These are phyloP conservation scores for Ptyas mucosa DNA, from an alignment of 2,113 vertebrate genomes.

Conservation along the genomic window DNA sequence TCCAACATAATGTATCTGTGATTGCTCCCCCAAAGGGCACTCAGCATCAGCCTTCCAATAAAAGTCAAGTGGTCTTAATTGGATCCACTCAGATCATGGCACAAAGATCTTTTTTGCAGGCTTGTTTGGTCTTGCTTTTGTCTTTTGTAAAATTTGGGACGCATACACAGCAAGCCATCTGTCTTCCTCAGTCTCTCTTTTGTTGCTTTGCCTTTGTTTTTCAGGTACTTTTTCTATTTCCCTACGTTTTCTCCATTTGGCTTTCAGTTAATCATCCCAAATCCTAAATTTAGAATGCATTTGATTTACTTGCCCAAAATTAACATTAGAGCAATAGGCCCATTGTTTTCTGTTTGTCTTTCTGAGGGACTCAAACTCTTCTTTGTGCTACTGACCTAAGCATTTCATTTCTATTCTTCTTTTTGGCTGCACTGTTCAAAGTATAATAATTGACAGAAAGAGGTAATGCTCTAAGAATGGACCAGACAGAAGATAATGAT, in stretches of 20 bases:
- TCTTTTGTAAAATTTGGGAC: background rate
- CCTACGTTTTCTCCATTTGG: background rate
- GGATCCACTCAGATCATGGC: background rate
- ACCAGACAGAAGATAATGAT: background rate
- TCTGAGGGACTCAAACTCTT: background rate
- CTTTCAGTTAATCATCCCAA: background rate
- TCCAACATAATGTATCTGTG: background rate
- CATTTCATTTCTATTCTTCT: background rate
- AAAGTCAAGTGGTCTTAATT: conserved; percentile 14
- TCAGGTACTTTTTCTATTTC: background rate
- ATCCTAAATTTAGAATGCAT: background rate
- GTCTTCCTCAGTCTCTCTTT: background rate
- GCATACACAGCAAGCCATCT: background rate
- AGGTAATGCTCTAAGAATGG: background rate
- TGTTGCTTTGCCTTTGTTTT: background rate
- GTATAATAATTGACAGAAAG: background rate
- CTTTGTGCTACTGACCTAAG: background rate
- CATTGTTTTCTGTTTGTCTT: background rate
- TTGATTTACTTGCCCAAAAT: background rate
- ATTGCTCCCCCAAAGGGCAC: background rate
- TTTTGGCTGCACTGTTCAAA: background rate
- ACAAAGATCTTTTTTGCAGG: background rate
- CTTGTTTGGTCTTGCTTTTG: background rate
- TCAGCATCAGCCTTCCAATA: background rate
- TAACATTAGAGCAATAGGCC: background rate